Evolutionary conservation across 2,888 invertebrate species (phyloP).

Genomic region (Troglohyphantes excavatus): DNA sequence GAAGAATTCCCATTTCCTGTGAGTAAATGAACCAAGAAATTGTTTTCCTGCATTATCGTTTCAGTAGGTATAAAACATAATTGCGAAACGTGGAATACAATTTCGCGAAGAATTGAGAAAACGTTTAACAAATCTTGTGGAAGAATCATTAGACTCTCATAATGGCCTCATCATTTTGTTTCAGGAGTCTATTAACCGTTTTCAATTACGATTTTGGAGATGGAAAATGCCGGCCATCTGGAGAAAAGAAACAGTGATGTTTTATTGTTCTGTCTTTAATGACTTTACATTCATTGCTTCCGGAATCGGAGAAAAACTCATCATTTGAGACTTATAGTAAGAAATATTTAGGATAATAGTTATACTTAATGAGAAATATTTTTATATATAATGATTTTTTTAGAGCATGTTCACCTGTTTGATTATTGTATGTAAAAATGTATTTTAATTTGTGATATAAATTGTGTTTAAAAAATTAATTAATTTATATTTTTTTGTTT

Average conservation of each 20-base stretch:
- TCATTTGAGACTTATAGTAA: no score
- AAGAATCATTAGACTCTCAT: constrained; percentile 58
- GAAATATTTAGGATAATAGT: no score
- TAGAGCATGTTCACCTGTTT: no score
- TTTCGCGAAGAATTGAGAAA: constrained; percentile 39
- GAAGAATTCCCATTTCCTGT: constrained; percentile 4
- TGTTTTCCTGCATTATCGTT: constrained; percentile 28
- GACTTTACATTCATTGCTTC: not conserved
- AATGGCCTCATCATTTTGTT: constrained; percentile 42
- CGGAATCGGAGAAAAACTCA: no score
- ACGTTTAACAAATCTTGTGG: constrained; percentile 58
- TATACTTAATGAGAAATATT: no score
- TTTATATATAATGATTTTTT: no score
- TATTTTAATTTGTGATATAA: no score
- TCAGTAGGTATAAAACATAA: constrained; percentile 47
- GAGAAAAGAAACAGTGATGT: not conserved
- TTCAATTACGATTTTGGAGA: constrained; percentile 52
- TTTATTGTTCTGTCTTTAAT: constrained; percentile 39
- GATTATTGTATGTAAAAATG: no score
- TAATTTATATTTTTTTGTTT: no score
- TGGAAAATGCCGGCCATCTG: not conserved
- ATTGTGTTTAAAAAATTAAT: no score
- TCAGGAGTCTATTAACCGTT: constrained; percentile 47
- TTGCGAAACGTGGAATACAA: constrained; percentile 25
- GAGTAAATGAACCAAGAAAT: constrained; percentile 58